Base-by-base conservation (phyloP, 2,797 vertebrate genomes). In the Sphenopsis melanotis region DNA sequence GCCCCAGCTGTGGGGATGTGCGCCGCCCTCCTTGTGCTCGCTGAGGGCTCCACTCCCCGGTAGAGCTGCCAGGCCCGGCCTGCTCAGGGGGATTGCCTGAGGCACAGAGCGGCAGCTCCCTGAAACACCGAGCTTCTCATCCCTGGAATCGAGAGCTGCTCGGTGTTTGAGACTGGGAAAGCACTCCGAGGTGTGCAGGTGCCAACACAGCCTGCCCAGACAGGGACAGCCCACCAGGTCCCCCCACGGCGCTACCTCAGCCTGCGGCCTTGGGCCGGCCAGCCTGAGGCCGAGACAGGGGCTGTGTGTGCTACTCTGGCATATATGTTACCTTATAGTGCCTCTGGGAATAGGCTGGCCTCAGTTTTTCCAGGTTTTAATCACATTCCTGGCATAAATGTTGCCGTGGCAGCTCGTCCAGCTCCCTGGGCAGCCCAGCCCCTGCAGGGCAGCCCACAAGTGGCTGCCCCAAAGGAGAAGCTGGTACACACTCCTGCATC, bases 311-410 rank as follows among this genome's bases (percentile, higher is more conserved):
- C 86, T 95, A 15, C 92, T 96, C 95, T 83, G 69, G 75, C 71
- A 44, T 78, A 52, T 75, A 87, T 21, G 36, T 93, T 94, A 92
- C 50, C 8, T 75, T 89, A 94, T 59, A 90, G 87, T 71, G 89
- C 95, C 63, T n/a, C 90, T 76, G 95, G 97, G 89, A 95, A 87
- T 55, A 92, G 50, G 34, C 64, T 60, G 59, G 90, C 85, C 95
- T 94, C 87, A 93, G 82, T 89, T 96, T 98, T 97, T 95, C 91
- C 93, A 95, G 85, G 15, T 94, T 96, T 95, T 89, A 94, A 96
- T 96, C 95, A 87, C 93, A 97, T 97, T 98, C 96, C 95, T 96
- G 95, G 91, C 97, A 96, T 97, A 96, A 89, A 97, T 74, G 94
- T 87, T 83, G 61, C 66, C 61, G 44, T 64, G 29, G 81, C 89